Evolutionary conservation across 2,797 vertebrate species (phyloP), one percentile per base, ranked within the genome.

Genomic region (Chelon labrosus): DNA sequence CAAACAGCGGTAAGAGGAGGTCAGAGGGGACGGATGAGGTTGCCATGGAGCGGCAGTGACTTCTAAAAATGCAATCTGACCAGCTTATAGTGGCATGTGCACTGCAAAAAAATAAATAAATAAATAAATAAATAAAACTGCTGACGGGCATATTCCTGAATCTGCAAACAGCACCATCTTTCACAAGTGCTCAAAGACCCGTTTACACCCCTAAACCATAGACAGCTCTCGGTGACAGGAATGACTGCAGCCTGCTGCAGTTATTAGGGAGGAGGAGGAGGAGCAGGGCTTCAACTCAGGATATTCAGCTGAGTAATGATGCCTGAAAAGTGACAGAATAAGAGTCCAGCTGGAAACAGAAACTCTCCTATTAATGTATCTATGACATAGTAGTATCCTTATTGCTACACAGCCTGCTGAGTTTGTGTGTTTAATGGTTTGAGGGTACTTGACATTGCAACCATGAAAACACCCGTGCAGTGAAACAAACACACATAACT

Each of bases 261-360:
- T n/a, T 65, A 7, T 16, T 49, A n/a, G 63, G 58, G 41, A 63
- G 58, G 19, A 66, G 58, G 41, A 65, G 58, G 17, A 51, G 49
- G 17, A 56, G 66, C 39, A 12, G 27, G 3, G 20, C n/a, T 57
- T 60, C 12, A 20, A 31, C 19, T 65, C 16, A 7, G 60, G 10
- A 71, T 72, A 46, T 73, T 77, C 63, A 70, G 42, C 74, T 16
- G 52, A 84, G 52, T 41, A 61, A 65, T 31, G 50, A 77, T 17
- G 42, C 20, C 53, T 0, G 13, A 38, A 38, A 35, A 14, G 51
- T 9, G 49, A 50, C 49, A 50, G n/a, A 68, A 59, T 42, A 54
- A 46, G 52, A 60, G 14, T 51, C 31, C 41, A 8, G n/a, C 42
- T 42, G 62, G 44, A 50, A 46, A 38, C 50, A 22, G 46, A 44